Conservation (phyloP, 2,797 vertebrate species). For the Pelochelys cantorii region DNA sequence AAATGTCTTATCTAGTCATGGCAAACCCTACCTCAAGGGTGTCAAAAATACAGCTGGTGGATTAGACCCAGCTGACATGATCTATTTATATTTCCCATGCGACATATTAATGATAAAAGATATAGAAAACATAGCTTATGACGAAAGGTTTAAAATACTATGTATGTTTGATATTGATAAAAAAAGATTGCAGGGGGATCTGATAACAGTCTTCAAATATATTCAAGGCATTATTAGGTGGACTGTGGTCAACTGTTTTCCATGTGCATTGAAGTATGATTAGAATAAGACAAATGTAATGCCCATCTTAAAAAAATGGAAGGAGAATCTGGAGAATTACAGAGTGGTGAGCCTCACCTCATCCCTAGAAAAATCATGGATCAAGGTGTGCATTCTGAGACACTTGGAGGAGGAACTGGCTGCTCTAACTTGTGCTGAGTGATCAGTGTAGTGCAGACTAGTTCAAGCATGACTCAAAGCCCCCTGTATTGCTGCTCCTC, state of each 20-base stretch:
- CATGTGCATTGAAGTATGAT: background rate
- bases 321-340: no score
- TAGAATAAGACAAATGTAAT: no score
- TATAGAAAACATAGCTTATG: background rate
- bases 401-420: background rate
- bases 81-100: background rate
- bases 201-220: background rate
- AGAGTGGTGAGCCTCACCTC: no score
- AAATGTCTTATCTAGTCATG: background rate
- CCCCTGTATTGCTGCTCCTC: background rate
- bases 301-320: no score
- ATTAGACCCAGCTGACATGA: background rate
- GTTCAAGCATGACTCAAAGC: background rate
- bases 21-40: background rate
- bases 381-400: no score
- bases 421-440: background rate
- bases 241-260: background rate
- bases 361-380: no score
- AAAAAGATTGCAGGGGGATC: background rate
- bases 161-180: background rate
- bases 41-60: background rate
- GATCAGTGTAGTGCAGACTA: background rate
- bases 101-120: background rate
- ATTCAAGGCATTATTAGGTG: background rate
- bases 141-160: background rate